Evolutionary conservation across 2,113 vertebrate genomes (phyloP), one percentile per base, ranked within the genome.

Genomic region (Naja naja): DNA sequence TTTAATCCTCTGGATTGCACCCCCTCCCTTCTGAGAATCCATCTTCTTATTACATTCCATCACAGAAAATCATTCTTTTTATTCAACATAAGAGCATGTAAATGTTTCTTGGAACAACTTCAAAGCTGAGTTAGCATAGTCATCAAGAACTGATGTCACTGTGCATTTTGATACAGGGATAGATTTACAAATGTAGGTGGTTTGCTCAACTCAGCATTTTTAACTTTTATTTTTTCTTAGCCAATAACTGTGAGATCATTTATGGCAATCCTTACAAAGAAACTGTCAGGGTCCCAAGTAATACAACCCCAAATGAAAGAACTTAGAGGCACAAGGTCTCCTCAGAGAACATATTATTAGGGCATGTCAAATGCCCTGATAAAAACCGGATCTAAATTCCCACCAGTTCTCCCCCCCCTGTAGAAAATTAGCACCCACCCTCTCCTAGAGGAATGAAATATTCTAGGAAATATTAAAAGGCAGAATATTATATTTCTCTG

Each of bases 151-250:
- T 1, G 56, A 69, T 93, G 45, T 88, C 60, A 47, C 11, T 81
- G 16, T 34, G n/a, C 94, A 2, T 89, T 95, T 93, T 95, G 90
- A 92, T 34, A 58, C 0, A 11, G 16, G 87, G 52, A 74, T n/a
- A 52, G 34, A 81, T 55, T 54, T 92, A 39, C 52, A n/a, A 52
- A 52, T 92, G 47, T 0, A 14, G 3, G 16, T 43, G 27, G 30
- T 8, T 60, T 64, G 58, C n/a, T 88, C 27, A 91, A 9, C 52
- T 89, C 87, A 56, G 64, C 52, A 25, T 45, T 85, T 85, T 81
- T 43, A 39, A 25, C 23, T 10, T 54, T 54, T 4, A 9, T 5
- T n/a, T n/a, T 8, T 88, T 74, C 60, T 23, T 43, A 55, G 64
- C 85, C 27, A 58, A 86, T 55, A 91, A 14, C 14, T 47, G 18